These are phyloP conservation scores for Acrossocheilus fasciatus DNA, from an alignment of 2,797 vertebrate species.

Conservation along the genomic window DNA sequence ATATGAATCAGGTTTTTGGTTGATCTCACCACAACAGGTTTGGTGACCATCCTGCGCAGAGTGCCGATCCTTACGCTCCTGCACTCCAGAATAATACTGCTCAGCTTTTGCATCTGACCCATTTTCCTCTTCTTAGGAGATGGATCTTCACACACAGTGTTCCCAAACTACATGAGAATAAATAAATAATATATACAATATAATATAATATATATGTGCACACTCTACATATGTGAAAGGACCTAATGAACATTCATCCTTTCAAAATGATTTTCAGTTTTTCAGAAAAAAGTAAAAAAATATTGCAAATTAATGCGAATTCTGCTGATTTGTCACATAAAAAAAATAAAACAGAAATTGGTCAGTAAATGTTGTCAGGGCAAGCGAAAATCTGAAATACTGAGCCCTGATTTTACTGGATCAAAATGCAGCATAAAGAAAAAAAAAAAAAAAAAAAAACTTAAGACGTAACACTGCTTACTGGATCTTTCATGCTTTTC, in stretches of 20 bases:
- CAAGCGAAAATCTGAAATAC: not conserved
- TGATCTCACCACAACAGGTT: slow-evolving; percentile 91
- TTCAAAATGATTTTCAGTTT: not conserved
- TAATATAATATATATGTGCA: not conserved
- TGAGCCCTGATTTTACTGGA: not conserved
- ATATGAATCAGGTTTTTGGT: not conserved
- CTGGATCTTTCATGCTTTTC: slow-evolving; percentile 93
- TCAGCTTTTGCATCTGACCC: slow-evolving; percentile 56
- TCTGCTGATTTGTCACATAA: not conserved
- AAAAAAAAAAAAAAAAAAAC: not conserved
- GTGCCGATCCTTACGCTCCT: slow-evolving; percentile 93
- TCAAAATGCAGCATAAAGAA: not conserved
- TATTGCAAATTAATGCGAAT: not conserved
- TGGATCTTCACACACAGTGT: slow-evolving; percentile 77
- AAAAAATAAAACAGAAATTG: not conserved
- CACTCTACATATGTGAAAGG: not conserved
- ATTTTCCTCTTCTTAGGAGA: slow-evolving; percentile 72
- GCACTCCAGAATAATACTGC: slow-evolving; percentile 91
- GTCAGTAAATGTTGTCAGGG: not conserved
- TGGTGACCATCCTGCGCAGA: slow-evolving; percentile 85
- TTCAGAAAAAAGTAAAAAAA: too few relatives aligned
- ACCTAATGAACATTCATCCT: not conserved
- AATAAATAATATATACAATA: not conserved
- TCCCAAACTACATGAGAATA: slow-evolving; percentile 84
- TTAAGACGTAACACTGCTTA: slow-evolving; percentile 65